Evolutionary conservation across 2,888 invertebrate species (phyloP).

Genomic region (Pammene fasciana): DNA sequence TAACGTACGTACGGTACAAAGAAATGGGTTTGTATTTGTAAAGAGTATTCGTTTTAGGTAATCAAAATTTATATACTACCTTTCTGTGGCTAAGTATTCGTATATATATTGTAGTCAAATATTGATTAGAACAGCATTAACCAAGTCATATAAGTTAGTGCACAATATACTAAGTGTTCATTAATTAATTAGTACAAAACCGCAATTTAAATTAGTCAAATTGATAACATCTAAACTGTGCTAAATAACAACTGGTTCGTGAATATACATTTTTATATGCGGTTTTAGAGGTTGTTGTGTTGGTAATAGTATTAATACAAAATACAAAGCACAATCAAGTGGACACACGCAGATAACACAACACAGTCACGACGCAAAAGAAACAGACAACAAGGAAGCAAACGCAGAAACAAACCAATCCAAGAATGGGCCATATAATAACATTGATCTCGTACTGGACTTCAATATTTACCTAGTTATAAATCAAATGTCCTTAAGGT

Average conservation of each 20-base stretch:
- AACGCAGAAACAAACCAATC: slow-evolving; percentile 16
- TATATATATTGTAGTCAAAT: neutral
- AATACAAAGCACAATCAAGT: neutral
- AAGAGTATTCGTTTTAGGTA: too few relatives aligned
- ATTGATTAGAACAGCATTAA: neutral
- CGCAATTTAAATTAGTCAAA: neutral
- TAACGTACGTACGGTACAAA: too few relatives aligned
- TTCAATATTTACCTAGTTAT: too few relatives aligned
- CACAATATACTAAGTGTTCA: neutral
- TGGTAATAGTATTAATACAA: too few relatives aligned
- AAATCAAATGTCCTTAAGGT: neutral
- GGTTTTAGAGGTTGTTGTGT: neutral
- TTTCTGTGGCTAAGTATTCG: too few relatives aligned
- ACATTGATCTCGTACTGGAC: slow-evolving; percentile 26
- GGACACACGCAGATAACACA: neutral
- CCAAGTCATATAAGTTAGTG: neutral
- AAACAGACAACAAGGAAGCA: slow-evolving; percentile 6
- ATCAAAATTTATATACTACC: too few relatives aligned
- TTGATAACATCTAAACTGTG: neutral
- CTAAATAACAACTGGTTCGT: neutral
- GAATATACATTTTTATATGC: neutral
- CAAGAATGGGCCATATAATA: neutral
- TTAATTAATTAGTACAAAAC: neutral
- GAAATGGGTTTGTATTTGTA: too few relatives aligned
- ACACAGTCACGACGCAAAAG: slow-evolving; percentile 1